These are phyloP conservation scores for Empis stercorea DNA, from an alignment of 2,888 invertebrate genomes.

Conservation along the genomic window DNA sequence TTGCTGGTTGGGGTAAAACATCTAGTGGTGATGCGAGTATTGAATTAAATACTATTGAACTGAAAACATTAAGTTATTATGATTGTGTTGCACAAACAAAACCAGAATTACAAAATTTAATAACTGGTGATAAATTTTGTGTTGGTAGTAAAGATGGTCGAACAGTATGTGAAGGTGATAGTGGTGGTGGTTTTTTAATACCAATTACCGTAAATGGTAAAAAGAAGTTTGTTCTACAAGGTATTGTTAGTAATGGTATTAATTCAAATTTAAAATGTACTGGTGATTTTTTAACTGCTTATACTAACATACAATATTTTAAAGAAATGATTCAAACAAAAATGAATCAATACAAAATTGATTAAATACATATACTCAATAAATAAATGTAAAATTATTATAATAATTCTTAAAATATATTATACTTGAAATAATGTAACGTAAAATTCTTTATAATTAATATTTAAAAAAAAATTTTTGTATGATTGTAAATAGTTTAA, in stretches of 20 bases:
- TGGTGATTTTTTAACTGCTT: slow-evolving; percentile 9
- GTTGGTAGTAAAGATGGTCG: slow-evolving; percentile 16
- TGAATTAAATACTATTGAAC: slow-evolving; percentile 12
- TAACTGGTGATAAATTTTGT: slow-evolving; percentile 29
- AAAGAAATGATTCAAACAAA: not conserved
- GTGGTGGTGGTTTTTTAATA: slow-evolving; percentile 22
- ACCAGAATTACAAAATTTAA: slow-evolving; percentile 9
- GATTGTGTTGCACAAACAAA: slow-evolving; percentile 14
- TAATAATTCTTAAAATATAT: too few relatives aligned
- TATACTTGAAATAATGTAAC: too few relatives aligned
- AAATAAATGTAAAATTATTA: too few relatives aligned
- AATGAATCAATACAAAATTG: too few relatives aligned
- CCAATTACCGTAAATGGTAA: not conserved
- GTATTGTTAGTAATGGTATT: slow-evolving; percentile 18
- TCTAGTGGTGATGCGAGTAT: slow-evolving; percentile 8
- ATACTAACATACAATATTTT: slow-evolving; percentile 15
- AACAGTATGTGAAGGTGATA: slow-evolving; percentile 20
- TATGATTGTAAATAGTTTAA: too few relatives aligned
- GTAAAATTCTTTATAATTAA: too few relatives aligned
- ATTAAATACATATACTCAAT: too few relatives aligned
- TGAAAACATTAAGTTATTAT: slow-evolving; percentile 13
- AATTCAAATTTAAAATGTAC: not conserved
- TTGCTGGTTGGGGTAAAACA: slow-evolving; percentile 19
- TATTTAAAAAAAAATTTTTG: too few relatives aligned
- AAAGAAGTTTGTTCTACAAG: slow-evolving; percentile 18